phyloP scores from a whole-genome alignment of 2,113 vertebrate genomes.

The Pterocles gutturalis region DNA sequence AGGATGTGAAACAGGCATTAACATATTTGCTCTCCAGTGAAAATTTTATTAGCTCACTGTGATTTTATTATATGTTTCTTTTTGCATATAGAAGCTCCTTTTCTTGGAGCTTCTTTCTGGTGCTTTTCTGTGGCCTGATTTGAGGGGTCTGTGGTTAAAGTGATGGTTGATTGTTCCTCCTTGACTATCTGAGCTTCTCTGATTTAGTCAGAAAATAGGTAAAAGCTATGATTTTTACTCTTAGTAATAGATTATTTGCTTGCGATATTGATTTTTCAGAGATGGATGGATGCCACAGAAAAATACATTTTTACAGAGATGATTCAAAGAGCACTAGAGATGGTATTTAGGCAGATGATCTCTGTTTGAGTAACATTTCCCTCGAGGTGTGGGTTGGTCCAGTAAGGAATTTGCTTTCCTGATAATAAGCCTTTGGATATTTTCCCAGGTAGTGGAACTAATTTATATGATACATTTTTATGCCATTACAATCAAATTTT shows the following conservation, averaged over 20 bases:
- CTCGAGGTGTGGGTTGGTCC: background rate
- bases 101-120: background rate
- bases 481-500: background rate
- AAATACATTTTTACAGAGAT: background rate
- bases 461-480: background rate
- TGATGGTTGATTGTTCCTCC: background rate
- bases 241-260: background rate
- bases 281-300: background rate
- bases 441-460: constrained; percentile 18
- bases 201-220: background rate
- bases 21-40: background rate
- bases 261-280: background rate
- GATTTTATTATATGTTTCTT: background rate
- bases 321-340: background rate
- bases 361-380: background rate
- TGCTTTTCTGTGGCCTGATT: background rate
- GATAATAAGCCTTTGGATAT: constrained; percentile 4
- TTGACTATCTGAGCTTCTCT: background rate
- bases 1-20: background rate
- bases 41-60: background rate
- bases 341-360: background rate
- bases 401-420: background rate
- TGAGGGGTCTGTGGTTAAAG: background rate
- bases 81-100: background rate
- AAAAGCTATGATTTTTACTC: background rate